phyloP scores from a whole-genome alignment of 35 echinoderm and acorn worm genomes.

The Anneissia japonica region DNA sequence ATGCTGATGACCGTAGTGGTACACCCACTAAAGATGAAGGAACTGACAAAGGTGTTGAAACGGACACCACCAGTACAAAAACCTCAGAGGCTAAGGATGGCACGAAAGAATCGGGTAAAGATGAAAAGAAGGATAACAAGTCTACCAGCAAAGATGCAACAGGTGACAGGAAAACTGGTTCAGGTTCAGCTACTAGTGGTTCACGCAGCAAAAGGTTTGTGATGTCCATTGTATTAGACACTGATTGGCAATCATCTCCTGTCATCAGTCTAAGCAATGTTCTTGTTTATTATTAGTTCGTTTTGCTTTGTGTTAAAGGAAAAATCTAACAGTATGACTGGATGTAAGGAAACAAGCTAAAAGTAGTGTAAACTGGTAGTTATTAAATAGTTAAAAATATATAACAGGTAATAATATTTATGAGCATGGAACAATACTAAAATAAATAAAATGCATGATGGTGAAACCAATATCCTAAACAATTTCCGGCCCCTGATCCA shows the following conservation, averaged over 20 bases:
- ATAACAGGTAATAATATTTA: too few relatives aligned
- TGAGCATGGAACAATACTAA: too few relatives aligned
- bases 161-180: neutral
- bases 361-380: too few relatives aligned
- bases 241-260: neutral
- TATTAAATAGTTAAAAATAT: too few relatives aligned
- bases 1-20: neutral
- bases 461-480: too few relatives aligned
- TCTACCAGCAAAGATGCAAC: neutral
- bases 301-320: too few relatives aligned
- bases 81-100: neutral
- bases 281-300: too few relatives aligned
- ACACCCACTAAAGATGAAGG: neutral
- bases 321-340: too few relatives aligned
- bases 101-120: neutral
- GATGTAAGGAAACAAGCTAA: too few relatives aligned
- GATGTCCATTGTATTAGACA: neutral
- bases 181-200: neutral
- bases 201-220: conserved; percentile 25
- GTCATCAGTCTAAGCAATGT: neutral
- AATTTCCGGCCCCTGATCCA: too few relatives aligned
- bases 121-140: neutral
- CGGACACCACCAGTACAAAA: neutral
- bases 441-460: too few relatives aligned
- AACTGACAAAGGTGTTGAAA: neutral